These are phyloP conservation scores for Ptiloglossa arizonensis DNA, from an alignment of 1,140 invertebrate species.

Conservation along the genomic window DNA sequence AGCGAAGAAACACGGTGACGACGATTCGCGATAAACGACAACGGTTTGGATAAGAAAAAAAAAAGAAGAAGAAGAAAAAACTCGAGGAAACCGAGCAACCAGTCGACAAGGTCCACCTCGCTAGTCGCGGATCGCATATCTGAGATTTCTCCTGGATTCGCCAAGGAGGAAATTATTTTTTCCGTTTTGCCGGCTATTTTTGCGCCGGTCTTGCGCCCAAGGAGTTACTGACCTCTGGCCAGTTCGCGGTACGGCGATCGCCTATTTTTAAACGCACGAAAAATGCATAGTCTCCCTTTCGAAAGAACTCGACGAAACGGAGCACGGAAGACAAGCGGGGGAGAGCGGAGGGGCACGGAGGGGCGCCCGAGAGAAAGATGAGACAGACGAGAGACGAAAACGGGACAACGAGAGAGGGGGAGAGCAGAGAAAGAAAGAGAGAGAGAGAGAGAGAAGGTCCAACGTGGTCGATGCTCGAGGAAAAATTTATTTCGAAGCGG, in stretches of 20 bases:
- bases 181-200: constrained; percentile 79
- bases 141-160: constrained; percentile 41
- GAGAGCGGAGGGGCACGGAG: neutral
- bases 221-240: constrained; percentile 82
- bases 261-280: constrained; percentile 80
- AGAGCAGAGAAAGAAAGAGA: too few species aligned
- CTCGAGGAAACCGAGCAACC: neutral
- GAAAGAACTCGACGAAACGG: constrained; percentile 59
- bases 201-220: constrained; percentile 68
- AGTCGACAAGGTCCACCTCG: constrained; percentile 14
- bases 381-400: constrained; percentile 2
- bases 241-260: constrained; percentile 75
- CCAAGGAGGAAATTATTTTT: constrained; percentile 75
- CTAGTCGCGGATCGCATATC: constrained; percentile 20
- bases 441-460: constrained; percentile 19
- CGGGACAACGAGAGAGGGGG: constrained; percentile 4
- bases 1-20: too few species aligned
- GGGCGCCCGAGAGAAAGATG: neutral
- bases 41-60: too few species aligned
- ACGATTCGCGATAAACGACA: too few species aligned
- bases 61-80: neutral
- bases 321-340: constrained; percentile 19
- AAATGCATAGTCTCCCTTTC: constrained; percentile 77
- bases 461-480: constrained; percentile 49
- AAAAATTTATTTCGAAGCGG: constrained; percentile 58